Evolutionary conservation across 1,140 invertebrate species (phyloP), one percentile per base, ranked within the genome.

Genomic region (Vanessa tameamea): DNA sequence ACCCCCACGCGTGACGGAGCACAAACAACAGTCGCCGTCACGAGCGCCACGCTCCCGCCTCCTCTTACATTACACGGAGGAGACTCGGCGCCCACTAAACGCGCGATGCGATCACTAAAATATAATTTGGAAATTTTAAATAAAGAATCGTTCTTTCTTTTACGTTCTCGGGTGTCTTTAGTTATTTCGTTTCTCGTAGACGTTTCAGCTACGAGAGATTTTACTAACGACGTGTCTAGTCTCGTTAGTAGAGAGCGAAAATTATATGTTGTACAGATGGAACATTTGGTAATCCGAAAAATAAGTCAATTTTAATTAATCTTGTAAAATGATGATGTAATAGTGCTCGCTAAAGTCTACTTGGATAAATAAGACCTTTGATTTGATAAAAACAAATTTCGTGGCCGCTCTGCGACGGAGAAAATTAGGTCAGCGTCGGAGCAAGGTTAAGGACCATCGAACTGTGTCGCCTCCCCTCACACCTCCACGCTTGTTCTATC

Each of bases 391-490:
- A 59, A 20, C 12, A 14, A 15, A 15, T 53, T 72, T 69, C 69
- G 51, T 78, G 70, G 73, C 73, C 72, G 15, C 8, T 11, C 47
- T 16, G 43, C 14, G 15, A 48, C 53, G 50, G 69, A 59, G 68
- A 65, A 64, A 80, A 78, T 64, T 78, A 65, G 78, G 78, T 80
- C 78, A 80, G 65, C 47, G 68, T 55, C 73, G 68, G 79, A 64
- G 79, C 79, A 78, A 80, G 79, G 79, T 80, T 73, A 80, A 78
- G 79, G 76, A 76, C 63, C 74, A 77, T 64, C 75, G 69, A 75
- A 66, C 59, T 70, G 69, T 63, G 71, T 73, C 64, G 43, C 57
- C 23, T n/a, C 72, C 48, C 31, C 72, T n/a, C 23, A n/a, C 3
- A 13, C 6, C 37, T 59, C 15, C n/a, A 14, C 64, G 37, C n/a